Percentiles rank a stretch among this genome's conserved stretches.
phyloP scores from a whole-genome alignment of 1,140 invertebrate genomes.

The Melipona quadrifasciata region DNA sequence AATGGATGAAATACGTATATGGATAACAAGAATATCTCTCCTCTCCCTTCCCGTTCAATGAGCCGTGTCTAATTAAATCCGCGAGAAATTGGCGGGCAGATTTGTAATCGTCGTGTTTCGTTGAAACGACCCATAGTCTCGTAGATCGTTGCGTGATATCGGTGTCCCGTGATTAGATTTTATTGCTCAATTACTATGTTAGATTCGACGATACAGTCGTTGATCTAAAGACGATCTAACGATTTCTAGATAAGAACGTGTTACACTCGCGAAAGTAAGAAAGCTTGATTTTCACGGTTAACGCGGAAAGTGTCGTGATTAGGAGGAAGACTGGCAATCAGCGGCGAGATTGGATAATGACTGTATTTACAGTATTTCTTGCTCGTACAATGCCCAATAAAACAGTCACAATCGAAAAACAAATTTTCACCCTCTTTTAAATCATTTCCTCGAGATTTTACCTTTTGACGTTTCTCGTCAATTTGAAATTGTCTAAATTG shows the following conservation, averaged over 20 bases:
- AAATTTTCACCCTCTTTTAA: no score
- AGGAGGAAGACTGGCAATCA: background rate
- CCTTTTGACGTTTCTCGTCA: no score
- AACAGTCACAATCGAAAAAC: no score
- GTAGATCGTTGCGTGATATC: background rate
- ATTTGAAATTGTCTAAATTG: no score
- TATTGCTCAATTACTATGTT: background rate
- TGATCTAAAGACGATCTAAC: background rate
- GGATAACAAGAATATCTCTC: background rate
- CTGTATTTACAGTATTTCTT: no score
- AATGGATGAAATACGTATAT: background rate
- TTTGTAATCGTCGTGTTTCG: background rate
- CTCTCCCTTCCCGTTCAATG: background rate
- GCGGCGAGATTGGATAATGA: background rate
- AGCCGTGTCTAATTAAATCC: slow-evolving; percentile 19
- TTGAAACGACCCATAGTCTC: background rate
- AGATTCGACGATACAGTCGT: background rate
- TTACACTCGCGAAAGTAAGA: background rate
- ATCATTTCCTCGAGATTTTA: no score
- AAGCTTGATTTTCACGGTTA: background rate
- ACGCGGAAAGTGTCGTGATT: background rate
- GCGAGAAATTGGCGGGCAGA: slow-evolving; percentile 7
- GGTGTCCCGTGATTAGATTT: background rate
- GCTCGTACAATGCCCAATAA: no score
- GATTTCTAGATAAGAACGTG: background rate